A percentile compares a stretch with the other conserved stretches of the same genome.
phyloP scores from a whole-genome alignment of 2,888 invertebrate genomes.

The Baccha elongata region DNA sequence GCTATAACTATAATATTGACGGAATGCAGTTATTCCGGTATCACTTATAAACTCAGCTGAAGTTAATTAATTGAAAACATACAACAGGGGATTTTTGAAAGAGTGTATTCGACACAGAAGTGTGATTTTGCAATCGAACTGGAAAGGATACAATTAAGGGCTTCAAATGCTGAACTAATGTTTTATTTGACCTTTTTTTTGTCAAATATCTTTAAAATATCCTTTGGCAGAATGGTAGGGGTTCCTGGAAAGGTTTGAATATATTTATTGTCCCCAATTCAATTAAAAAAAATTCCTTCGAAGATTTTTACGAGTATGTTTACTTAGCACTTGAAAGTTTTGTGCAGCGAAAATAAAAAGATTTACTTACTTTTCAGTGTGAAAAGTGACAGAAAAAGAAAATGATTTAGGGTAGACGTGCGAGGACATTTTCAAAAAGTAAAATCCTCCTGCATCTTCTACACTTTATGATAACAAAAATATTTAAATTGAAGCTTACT shows the following conservation, averaged over 20 bases:
- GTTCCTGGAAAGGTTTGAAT: too few relatives aligned
- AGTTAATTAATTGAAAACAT: slow-evolving; percentile 53
- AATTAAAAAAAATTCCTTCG: not conserved
- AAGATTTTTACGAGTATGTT: not conserved
- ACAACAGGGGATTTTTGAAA: slow-evolving; percentile 27
- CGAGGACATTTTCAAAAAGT: not conserved
- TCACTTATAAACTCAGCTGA: slow-evolving; percentile 1
- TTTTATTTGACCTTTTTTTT: not conserved
- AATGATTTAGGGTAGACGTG: not conserved
- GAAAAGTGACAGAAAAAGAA: not conserved
- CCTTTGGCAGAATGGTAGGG: too few relatives aligned
- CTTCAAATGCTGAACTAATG: not conserved
- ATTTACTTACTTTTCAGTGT: not conserved
- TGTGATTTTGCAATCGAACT: slow-evolving; percentile 54
- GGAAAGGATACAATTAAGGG: slow-evolving; percentile 9
- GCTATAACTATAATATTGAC: not conserved
- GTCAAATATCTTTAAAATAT: too few relatives aligned
- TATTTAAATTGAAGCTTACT: not conserved
- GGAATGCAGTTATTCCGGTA: not conserved
- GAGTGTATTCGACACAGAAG: slow-evolving; percentile 22
- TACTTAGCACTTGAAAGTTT: not conserved
- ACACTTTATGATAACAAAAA: too few relatives aligned
- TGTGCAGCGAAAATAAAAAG: not conserved
- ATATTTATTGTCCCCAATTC: not conserved
- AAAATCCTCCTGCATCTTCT: not conserved